Evolutionary conservation across 2,797 vertebrate genomes (phyloP).

Genomic region (Eulemur coronatus): DNA sequence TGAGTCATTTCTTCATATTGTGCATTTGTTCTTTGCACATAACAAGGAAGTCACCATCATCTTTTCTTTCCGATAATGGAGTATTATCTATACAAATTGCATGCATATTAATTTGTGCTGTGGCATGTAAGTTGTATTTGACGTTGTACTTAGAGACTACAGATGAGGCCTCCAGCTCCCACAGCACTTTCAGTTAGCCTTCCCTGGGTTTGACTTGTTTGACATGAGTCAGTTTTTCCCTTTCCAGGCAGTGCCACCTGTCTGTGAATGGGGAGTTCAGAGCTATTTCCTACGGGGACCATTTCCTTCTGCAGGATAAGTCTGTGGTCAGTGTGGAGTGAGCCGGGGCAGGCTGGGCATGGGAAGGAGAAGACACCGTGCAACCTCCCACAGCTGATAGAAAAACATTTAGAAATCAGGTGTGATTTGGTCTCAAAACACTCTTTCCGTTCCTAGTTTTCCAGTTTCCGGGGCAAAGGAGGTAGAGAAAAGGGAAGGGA

Average conservation of each 20-base stretch:
- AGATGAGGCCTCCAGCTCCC: background rate
- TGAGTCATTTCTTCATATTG: background rate
- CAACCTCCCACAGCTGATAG: background rate
- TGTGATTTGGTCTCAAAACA: background rate
- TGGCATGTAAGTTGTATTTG: background rate
- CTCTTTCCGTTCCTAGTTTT: slow-evolving; percentile 29
- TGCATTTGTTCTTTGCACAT: background rate
- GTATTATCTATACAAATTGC: background rate
- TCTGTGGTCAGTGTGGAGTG: background rate
- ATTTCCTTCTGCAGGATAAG: slow-evolving; percentile 43
- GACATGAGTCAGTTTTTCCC: slow-evolving; percentile 41
- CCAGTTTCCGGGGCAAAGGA: background rate
- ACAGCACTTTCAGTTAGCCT: background rate
- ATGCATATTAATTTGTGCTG: background rate
- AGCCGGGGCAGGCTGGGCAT: background rate
- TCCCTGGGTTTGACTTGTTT: slow-evolving; percentile 7
- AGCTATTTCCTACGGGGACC: background rate
- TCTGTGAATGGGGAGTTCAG: background rate
- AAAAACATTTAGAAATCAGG: background rate
- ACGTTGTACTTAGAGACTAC: background rate
- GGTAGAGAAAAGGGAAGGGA: background rate
- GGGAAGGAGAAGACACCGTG: background rate
- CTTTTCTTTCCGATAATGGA: background rate
- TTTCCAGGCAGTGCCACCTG: background rate
- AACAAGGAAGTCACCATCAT: background rate